Evolutionary conservation across 2,113 vertebrate species (phyloP), one percentile per base, ranked within the genome.

Genomic region (Rhabdornis inornatus): DNA sequence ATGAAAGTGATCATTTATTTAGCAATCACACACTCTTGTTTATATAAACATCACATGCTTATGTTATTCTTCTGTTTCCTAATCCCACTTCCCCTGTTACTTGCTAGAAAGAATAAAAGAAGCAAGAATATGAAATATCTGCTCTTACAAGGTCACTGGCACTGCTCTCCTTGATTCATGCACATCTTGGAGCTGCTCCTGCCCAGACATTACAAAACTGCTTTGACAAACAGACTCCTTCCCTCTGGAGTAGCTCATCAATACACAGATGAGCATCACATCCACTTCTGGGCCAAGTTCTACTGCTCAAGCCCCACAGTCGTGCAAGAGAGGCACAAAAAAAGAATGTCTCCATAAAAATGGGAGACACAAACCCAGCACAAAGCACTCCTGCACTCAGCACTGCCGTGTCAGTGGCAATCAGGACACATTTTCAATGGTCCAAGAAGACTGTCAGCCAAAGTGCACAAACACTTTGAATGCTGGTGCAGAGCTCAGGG

Each of bases 351-450:
- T 42, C 18, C 21, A 69, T 37, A 42, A 69, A 76, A 76, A 63
- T 28, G 18, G 15, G 13, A 78, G 22, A 40, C 9, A 39, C 1
- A 56, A 92, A 74, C 7, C 6, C 22, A 33, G 16, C 7, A 23
- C 28, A 59, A 55, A 69, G 45, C 11, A 25, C 4, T 18, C 4
- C 15, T 33, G 57, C 50, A 15, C 55, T 71, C 8, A 33, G 50
- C 5, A 0, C 22, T 55, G 45, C 3, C 42, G 5, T 0, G 3
- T 10, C 39, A 22, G n/a, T 47, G 61, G 22, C 35, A 39, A 7
- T 15, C 17, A 61, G 40, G 52, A 49, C 35, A 44, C 4, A 15
- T 5, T 12, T 70, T 49, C 11, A n/a, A 27, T 5, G 14, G 44
- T 13, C 13, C 17, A 47, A 52, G 16, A 65, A 0, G 1, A 28